phyloP scores from a whole-genome alignment of 1,140 invertebrate genomes.

The Procambarus virginalis region DNA sequence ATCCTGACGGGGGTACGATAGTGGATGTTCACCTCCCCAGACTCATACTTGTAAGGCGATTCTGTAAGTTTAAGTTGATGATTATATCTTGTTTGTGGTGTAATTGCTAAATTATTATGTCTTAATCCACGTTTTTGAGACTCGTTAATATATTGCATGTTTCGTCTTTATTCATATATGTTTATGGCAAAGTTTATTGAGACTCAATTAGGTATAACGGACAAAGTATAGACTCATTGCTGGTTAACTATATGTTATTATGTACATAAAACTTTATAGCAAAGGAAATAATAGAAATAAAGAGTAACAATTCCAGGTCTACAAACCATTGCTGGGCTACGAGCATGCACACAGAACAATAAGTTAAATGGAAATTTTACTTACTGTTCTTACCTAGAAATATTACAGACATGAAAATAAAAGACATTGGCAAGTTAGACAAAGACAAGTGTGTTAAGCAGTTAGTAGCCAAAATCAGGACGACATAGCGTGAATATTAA shows the following conservation, averaged over 20 bases:
- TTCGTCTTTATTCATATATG: neutral
- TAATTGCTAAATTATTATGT: neutral
- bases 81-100: neutral
- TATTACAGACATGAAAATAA: constrained; percentile 46
- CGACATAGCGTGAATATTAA: neutral
- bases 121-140: neutral
- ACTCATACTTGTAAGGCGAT: constrained; percentile 89
- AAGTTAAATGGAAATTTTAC: neutral
- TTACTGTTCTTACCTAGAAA: constrained; percentile 56
- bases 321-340: neutral
- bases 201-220: too few relatives aligned
- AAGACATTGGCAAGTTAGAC: constrained; percentile 13
- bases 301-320: too few relatives aligned
- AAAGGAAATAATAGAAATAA: neutral
- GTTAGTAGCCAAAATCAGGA: constrained; percentile 24
- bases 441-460: neutral
- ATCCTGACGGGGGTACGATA: constrained; percentile 89
- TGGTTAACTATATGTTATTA: too few relatives aligned
- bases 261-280: neutral
- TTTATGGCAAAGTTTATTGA: too few relatives aligned
- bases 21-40: constrained; percentile 94
- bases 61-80: constrained; percentile 76
- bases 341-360: neutral
- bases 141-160: neutral
- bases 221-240: too few relatives aligned